These are phyloP conservation scores for Manduca sexta DNA, from an alignment of 1,140 invertebrate genomes.

Conservation along the genomic window DNA sequence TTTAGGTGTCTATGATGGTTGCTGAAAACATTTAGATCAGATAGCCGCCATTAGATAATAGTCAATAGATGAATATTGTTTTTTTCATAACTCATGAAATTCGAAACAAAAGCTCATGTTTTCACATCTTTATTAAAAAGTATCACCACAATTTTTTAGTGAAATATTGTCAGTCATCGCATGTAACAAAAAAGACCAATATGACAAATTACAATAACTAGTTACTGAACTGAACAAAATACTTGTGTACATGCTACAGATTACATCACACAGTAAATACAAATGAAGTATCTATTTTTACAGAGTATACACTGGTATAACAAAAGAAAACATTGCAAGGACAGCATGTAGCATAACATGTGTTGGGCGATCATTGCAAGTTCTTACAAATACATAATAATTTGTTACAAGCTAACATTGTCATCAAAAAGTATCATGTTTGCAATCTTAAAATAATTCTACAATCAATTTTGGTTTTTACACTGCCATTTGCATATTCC, in stretches of 20 bases:
- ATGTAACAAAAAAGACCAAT: constrained; percentile 4
- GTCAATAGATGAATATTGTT: too few species aligned
- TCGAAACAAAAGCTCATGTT: constrained; percentile 9
- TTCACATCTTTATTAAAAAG: constrained; percentile 55
- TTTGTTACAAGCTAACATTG: too few species aligned
- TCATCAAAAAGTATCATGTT: too few species aligned
- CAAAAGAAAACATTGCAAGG: not conserved
- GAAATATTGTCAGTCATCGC: constrained; percentile 55
- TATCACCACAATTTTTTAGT: constrained; percentile 59
- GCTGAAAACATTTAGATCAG: too few species aligned
- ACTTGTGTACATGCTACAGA: constrained; percentile 11
- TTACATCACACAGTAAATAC: constrained; percentile 1
- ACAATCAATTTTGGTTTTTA: too few species aligned
- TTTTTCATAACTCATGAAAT: not conserved
- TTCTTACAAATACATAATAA: too few species aligned
- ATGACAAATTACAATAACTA: not conserved
- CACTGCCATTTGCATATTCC: too few species aligned
- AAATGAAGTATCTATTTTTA: constrained; percentile 2
- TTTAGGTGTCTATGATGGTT: too few species aligned
- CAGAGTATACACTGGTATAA: not conserved
- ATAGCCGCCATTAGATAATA: too few species aligned
- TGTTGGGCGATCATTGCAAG: constrained; percentile 1
- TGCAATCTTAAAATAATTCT: too few species aligned
- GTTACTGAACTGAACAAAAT: too few species aligned
- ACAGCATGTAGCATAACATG: not conserved